phyloP scores from a whole-genome alignment of 1,140 invertebrate species.

The Andrena cerasifolii region DNA sequence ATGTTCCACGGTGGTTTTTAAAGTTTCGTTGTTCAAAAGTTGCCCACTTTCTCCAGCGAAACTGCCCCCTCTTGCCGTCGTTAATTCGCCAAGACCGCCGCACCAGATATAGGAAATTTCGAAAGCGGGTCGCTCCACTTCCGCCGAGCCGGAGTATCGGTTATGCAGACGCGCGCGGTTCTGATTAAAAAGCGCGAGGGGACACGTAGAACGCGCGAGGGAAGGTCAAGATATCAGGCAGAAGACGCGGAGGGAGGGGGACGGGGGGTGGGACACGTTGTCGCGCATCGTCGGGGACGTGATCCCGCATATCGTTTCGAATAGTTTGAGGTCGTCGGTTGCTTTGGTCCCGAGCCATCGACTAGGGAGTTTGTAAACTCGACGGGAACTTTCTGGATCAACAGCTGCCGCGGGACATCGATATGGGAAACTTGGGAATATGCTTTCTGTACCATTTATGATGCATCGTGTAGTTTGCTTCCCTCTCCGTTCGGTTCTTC shows the following conservation, averaged over 20 bases:
- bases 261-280: no score
- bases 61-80: no score
- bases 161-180: neutral
- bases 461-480: conserved; percentile 16
- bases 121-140: conserved; percentile 24
- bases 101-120: neutral
- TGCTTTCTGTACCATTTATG: conserved; percentile 16
- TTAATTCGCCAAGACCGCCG: neutral
- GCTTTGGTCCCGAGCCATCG: conserved; percentile 49
- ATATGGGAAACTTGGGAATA: conserved; percentile 23
- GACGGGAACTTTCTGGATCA: conserved; percentile 47
- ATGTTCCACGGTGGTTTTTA: no score
- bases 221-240: conserved; percentile 22
- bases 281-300: conserved; percentile 12
- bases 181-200: conserved; percentile 6
- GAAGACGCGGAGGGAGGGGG: neutral
- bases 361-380: conserved; percentile 52
- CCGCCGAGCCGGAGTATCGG: neutral
- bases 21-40: no score
- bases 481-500: neutral
- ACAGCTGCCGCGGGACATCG: conserved; percentile 35
- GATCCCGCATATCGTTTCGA: conserved; percentile 68
- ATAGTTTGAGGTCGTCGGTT: conserved; percentile 50
- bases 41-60: no score
- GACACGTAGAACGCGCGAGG: conserved; percentile 1